phyloP scores from a whole-genome alignment of 2,113 vertebrate species.

The Rhabdornis inornatus region DNA sequence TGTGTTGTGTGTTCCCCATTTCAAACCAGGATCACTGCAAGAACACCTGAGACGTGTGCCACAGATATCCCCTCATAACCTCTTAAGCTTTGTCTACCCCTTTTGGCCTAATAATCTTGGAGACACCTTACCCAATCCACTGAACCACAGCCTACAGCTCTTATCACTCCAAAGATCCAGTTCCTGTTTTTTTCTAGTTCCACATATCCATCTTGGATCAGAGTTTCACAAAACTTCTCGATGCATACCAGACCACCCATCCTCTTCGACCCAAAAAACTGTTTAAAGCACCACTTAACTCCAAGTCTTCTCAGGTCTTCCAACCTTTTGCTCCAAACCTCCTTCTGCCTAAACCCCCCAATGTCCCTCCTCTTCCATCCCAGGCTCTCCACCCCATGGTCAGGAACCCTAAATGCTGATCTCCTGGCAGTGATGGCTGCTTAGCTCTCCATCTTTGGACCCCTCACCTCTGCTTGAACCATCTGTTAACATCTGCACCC shows the following conservation, averaged over 20 bases:
- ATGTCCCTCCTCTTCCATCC: not conserved
- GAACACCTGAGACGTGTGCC: not conserved
- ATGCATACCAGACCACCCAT: not conserved
- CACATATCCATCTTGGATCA: not conserved
- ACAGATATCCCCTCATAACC: not conserved
- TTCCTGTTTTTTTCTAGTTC: not conserved
- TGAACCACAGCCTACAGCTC: not conserved
- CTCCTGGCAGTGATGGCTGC: not conserved
- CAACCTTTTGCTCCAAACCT: not conserved
- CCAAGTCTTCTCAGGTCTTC: fast-evolving
- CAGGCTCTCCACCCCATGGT: fast-evolving
- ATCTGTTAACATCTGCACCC: not conserved
- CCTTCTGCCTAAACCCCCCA: not conserved
- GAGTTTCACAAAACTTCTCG: not conserved
- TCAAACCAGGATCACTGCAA: not conserved
- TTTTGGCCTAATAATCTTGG: not conserved
- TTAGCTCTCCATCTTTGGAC: not conserved
- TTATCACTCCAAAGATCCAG: not conserved
- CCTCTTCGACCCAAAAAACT: not conserved
- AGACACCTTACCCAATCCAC: not conserved
- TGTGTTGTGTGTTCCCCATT: not conserved
- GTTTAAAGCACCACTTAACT: not conserved
- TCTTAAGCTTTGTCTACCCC: not conserved
- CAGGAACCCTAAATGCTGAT: not conserved
- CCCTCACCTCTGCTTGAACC: not conserved